Conservation (phyloP, 2,113 vertebrate species). For the Ramphastos sulfuratus region DNA sequence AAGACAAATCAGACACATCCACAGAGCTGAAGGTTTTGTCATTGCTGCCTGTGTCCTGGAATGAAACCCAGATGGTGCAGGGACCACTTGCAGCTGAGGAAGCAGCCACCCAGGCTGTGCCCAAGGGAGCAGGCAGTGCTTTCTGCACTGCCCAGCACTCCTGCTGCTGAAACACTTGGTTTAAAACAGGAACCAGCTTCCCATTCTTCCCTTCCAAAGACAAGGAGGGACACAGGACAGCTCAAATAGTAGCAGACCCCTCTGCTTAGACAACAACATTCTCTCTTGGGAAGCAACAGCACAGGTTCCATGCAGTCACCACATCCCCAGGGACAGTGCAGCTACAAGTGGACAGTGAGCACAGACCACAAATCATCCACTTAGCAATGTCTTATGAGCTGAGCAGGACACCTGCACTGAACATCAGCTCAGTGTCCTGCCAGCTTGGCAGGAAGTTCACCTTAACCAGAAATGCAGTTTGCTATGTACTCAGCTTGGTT, state of each 20-base stretch:
- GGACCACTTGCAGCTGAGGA: background rate
- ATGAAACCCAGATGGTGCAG: rapidly evolving
- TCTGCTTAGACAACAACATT: background rate
- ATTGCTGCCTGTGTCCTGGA: background rate
- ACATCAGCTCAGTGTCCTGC: background rate
- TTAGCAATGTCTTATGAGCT: background rate
- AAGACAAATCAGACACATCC: no score
- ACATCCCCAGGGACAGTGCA: background rate
- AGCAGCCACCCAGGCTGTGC: background rate
- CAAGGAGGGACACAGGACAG: background rate
- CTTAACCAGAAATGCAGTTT: background rate
- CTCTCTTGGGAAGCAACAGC: background rate
- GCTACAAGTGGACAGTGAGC: background rate
- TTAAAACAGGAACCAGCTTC: background rate
- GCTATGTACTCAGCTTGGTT: background rate
- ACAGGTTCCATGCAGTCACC: background rate
- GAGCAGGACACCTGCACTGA: background rate
- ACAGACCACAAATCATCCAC: rapidly evolving
- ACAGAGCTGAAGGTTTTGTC: no score
- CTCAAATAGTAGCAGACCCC: background rate
- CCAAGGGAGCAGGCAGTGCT: background rate
- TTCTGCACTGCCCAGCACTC: no score
- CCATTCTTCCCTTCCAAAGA: background rate
- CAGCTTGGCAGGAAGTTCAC: background rate
- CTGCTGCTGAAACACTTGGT: background rate